Base-by-base conservation (phyloP, 2,888 invertebrate genomes). In the Cantharis rufa region DNA sequence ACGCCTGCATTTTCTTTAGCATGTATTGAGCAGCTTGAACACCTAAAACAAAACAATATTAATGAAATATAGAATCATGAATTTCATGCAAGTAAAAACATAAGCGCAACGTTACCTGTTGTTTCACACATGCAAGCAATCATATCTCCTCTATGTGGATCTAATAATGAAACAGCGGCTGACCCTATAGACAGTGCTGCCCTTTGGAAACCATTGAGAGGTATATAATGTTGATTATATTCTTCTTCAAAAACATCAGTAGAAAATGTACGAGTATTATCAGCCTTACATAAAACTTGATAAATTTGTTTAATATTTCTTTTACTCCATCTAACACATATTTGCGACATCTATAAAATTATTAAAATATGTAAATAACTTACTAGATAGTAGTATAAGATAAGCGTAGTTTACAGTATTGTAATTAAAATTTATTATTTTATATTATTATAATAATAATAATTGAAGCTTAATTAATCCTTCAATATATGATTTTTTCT, bases 91-190 rank as follows among this genome's bases (percentile, higher is more conserved):
- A 48, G 11, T 28, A 15, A 62, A 61, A 5, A 4, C n/a, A n/a
- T 32, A 16, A 24, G 18, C 28, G n/a, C 21, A 61, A 4, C 2
- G 62, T 86, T 83, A 66, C 93, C 98, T 10, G 98, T 96, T 0
- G 97, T 95, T 89, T 99, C 98, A 1, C 97, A 98, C 82, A 98
- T 91, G 81, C 96, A 95, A 18, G 98, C 97, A 82, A 99, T 96
- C 96, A 98, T 97, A 86, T 99, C 98, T 15, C 92, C 94, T 79
- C 95, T 90, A 75, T 90, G 90, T 9, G 99, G 99, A 89, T 98
- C 92, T 10, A 94, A 84, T 64, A 99, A 88, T 0, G 97, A 93
- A 72, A 96, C 90, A 24, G 93, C 89, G 16, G 97, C 96, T n/a
- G 98, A 96, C 10, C 98, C 98, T n/a, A 93, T 89, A 15, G 94